Evolutionary conservation across 23 tunicate species (phyloP), one percentile per base, ranked within the genome.

Genomic region (Ciona savignyi): DNA sequence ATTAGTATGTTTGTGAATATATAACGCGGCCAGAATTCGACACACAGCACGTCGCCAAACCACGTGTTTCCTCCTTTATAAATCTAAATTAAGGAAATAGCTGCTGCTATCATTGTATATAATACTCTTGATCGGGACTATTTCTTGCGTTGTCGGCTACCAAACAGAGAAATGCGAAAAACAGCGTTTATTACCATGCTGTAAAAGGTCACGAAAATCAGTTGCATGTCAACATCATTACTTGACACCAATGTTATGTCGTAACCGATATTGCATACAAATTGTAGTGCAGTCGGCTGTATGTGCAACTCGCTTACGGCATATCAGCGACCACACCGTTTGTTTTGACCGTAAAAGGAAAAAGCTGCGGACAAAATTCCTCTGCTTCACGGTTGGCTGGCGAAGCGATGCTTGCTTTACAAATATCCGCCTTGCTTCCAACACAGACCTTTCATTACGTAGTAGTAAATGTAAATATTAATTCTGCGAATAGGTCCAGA

Each of bases 321-420:
- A 42, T 42, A 42, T 42, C 56, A 42, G 56, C 56, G 11, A 42
- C 56, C 56, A 42, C 56, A 6, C 11, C 56, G 56, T 42, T 42
- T 42, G 56, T 42, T 42, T 42, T 42, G 56, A 42, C 56, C 56
- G 56, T 42, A 42, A 42, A 42, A 42, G 56, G 56, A 42, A 42
- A 42, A 42, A 42, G 56, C 56, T n/a, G 56, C 56, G 9, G 56
- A 15, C 56, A 42, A 42, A 42, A 42, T 42, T 42, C 56, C 56
- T 42, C 15, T 15, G 56, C 56, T 42, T 15, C 15, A 42, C 15
- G 56, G 56, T 42, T 42, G 56, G 56, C 56, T 42, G 56, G 15
- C 56, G 56, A 42, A 9, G 56, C 56, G 11, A 42, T 9, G 56
- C 56, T 42, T 42, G 56, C 56, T 42, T 15, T 42, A 42, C 56